Conservation (phyloP, 2,888 invertebrate species). For the Allygus modestus region DNA sequence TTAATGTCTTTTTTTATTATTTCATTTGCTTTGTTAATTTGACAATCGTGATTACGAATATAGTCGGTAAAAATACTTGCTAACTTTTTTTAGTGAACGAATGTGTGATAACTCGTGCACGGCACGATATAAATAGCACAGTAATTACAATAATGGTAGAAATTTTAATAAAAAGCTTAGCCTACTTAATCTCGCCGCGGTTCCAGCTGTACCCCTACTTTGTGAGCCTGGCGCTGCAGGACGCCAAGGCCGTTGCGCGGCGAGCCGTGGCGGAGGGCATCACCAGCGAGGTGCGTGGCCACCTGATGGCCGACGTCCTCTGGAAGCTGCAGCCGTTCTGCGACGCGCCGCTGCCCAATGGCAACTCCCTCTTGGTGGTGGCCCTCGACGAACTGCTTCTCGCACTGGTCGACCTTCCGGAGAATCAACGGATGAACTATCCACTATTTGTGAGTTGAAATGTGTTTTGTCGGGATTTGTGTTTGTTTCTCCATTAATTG, state of each 20-base stretch:
- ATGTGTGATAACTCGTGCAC: no score
- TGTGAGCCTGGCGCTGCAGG: slow-evolving; percentile 39
- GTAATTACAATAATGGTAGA: no score
- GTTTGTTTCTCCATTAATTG: no score
- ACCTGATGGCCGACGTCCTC: slow-evolving; percentile 55
- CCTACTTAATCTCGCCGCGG: no score
- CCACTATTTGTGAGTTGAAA: slow-evolving; percentile 56
- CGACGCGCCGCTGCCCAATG: background rate
- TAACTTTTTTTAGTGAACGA: no score
- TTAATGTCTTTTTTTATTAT: no score
- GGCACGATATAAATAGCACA: no score
- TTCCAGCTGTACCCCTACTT: slow-evolving; percentile 41
- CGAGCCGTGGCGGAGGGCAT: slow-evolving; percentile 38
- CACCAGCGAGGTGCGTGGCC: slow-evolving; percentile 35
- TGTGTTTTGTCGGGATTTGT: background rate
- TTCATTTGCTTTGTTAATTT: no score
- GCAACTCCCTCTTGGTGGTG: background rate
- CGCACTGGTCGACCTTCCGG: slow-evolving; percentile 1
- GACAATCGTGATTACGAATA: no score
- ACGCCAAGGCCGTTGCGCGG: slow-evolving; percentile 6
- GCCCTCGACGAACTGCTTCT: slow-evolving; percentile 27
- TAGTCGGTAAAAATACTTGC: no score
- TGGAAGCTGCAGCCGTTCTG: slow-evolving; percentile 34
- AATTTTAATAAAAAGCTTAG: no score
- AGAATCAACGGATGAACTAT: slow-evolving; percentile 13